A percentile compares a stretch with the other conserved stretches of the same genome.
These are phyloP conservation scores for Tillus elongatus DNA, from an alignment of 2,888 invertebrate species.

Conservation along the genomic window DNA sequence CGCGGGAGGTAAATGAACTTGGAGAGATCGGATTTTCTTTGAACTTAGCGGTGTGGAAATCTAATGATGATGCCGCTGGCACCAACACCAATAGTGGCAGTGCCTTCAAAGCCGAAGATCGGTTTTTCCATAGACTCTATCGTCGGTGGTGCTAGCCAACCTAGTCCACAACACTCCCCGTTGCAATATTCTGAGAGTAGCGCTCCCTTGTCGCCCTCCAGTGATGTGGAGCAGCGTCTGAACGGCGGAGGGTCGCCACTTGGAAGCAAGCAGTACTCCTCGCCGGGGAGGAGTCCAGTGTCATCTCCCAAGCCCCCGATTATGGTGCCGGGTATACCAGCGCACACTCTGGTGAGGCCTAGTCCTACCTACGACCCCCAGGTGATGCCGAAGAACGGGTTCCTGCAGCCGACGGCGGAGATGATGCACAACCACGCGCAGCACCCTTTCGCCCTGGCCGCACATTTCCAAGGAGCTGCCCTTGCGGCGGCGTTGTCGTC, in stretches of 20 bases:
- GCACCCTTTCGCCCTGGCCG: constrained; percentile 48
- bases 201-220: constrained; percentile 42
- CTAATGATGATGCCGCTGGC: constrained; percentile 92
- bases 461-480: constrained; percentile 78
- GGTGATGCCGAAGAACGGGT: constrained; percentile 39
- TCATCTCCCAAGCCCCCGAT: constrained; percentile 52
- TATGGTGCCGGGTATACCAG: constrained; percentile 43
- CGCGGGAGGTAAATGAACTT: too few species aligned
- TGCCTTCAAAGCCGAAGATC: constrained; percentile 87
- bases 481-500: constrained; percentile 60
- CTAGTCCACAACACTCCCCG: constrained; percentile 41
- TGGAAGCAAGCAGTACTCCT: constrained; percentile 25
- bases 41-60: too few species aligned
- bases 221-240: constrained; percentile 39
- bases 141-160: constrained; percentile 56
- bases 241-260: constrained; percentile 26
- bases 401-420: constrained; percentile 43
- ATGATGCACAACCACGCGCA: constrained; percentile 33
- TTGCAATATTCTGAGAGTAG: constrained; percentile 47
- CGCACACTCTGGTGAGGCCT: constrained; percentile 41
- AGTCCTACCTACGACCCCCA: constrained; percentile 46
- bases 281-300: constrained; percentile 31
- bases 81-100: constrained; percentile 85
- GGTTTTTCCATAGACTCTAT: constrained; percentile 93
- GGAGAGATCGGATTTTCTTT: too few species aligned